A percentile compares a stretch with the other conserved stretches of the same genome.
Conservation (phyloP, 2,797 vertebrate genomes). For the Peromyscus attwateri region DNA sequence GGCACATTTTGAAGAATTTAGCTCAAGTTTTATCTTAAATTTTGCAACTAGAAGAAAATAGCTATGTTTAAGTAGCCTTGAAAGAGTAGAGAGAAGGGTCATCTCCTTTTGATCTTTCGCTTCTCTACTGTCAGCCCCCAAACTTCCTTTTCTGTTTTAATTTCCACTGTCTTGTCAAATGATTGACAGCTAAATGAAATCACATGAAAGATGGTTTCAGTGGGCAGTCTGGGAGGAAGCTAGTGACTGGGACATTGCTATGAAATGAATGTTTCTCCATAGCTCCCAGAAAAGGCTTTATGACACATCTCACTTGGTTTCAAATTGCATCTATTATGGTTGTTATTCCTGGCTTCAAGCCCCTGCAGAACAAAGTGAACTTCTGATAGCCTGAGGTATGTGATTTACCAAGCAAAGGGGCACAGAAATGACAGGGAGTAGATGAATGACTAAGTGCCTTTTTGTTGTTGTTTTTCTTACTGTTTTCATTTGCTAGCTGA, state of each 20-base stretch:
- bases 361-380: not conserved
- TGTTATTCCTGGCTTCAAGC: not conserved
- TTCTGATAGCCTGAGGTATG: not conserved
- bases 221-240: not conserved
- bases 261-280: not conserved
- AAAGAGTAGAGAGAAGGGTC: conserved; percentile 24
- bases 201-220: conserved; percentile 61
- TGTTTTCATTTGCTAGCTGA: not conserved
- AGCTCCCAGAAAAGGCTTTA: not conserved
- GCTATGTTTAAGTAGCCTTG: not conserved
- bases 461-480: not conserved
- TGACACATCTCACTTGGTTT: not conserved
- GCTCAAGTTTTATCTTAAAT: not conserved
- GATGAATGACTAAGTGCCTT: not conserved
- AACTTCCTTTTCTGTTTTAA: not conserved
- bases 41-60: conserved; percentile 21
- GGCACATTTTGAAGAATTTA: conserved; percentile 5
- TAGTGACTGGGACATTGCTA: not conserved
- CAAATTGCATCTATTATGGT: not conserved
- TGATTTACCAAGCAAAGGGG: not conserved
- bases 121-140: not conserved
- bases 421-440: not conserved
- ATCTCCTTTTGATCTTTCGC: conserved; percentile 50
- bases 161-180: not conserved
- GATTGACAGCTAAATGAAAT: conserved; percentile 73